Evolutionary conservation across 2,797 vertebrate species (phyloP).

Genomic region (Phalanger gymnotis): DNA sequence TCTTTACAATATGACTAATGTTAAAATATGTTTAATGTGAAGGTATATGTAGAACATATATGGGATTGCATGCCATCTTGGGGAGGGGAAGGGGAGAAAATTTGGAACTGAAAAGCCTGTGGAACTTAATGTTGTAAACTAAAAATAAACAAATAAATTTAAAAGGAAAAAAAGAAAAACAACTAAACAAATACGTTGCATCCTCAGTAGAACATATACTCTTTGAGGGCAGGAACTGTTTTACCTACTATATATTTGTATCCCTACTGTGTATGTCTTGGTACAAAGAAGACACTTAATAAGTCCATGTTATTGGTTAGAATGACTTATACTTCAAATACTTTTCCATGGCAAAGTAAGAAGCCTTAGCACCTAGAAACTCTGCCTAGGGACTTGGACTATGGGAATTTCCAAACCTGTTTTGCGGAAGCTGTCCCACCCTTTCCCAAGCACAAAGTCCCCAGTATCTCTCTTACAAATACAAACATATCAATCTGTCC

Average conservation of each 20-base stretch:
- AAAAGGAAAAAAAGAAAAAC: no score
- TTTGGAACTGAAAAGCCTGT: no score
- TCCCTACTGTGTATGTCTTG: not conserved
- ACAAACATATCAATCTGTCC: not conserved
- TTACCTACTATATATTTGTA: not conserved
- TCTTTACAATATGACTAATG: no score
- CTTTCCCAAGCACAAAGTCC: not conserved
- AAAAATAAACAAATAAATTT: no score
- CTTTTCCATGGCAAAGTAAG: not conserved
- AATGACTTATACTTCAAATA: not conserved
- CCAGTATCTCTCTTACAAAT: not conserved
- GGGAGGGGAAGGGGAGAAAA: no score
- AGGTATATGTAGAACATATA: no score
- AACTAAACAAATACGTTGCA: not conserved
- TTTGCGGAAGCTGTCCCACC: not conserved
- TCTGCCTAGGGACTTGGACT: not conserved
- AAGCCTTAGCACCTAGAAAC: not conserved
- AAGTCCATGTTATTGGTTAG: not conserved
- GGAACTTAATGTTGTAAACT: no score
- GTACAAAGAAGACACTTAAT: not conserved
- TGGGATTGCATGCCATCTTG: no score
- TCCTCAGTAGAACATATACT: not conserved
- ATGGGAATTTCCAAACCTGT: not conserved
- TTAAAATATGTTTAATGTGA: no score
- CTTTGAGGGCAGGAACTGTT: not conserved